Evolutionary conservation across 2,113 vertebrate species (phyloP), one percentile per base, ranked within the genome.

Genomic region (Alectura lathami): DNA sequence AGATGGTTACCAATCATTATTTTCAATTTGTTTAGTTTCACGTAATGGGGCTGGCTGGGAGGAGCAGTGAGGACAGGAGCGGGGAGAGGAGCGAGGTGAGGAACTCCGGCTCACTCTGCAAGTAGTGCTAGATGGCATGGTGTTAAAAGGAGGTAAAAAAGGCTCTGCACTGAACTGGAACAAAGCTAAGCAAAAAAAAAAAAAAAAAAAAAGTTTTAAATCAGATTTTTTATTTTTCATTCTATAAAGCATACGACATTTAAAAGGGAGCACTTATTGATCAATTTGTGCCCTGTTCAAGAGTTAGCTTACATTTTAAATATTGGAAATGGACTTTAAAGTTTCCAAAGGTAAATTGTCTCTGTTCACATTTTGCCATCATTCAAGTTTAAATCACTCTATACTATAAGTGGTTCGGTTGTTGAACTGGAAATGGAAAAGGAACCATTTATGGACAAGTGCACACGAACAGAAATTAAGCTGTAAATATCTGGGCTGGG

Each of bases 1-100:
- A 98, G 96, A 98, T 97, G 97, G 97, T 97, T 98, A 98, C 97
- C 96, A 96, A 96, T 97, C 97, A 96, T 97, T 97, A 98, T 98
- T 98, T 97, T 97, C 97, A 97, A 98, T 98, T 98, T 98, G 97
- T 97, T 98, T 97, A 92, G 97, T 96, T 98, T 97, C 95, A 87
- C 95, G 97, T 86, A 92, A 92, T 62, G 77, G 84, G 83, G 80
- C 76, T 94, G 80, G 96, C 64, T 91, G 96, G 91, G 85, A 96
- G 87, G 94, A 91, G 75, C 66, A 87, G 68, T 29, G 67, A 64
- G 45, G 30, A 88, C 42, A 70, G 76, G 64, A 83, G 80, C 50
- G 81, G 76, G 66, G 54, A 93, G 81, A 93, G 73, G 54, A 94
- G 86, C 0, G 0, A 84, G 92, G 77, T 96, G 91, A 94, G 68